These are phyloP conservation scores for Mercenaria mercenaria DNA, from an alignment of 1,140 invertebrate genomes.

Conservation along the genomic window DNA sequence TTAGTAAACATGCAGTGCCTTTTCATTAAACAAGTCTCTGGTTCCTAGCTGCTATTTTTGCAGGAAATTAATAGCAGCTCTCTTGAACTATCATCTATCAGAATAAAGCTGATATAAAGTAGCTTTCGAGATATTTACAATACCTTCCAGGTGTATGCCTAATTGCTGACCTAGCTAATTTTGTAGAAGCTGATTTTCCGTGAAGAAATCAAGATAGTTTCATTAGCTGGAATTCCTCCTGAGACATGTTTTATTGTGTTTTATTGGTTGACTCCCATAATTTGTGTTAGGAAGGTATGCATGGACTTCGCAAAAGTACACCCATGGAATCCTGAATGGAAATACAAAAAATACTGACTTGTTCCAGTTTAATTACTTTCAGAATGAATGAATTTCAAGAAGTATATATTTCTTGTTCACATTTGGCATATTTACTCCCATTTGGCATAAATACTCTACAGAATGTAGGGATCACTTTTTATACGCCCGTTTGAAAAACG, in stretches of 20 bases:
- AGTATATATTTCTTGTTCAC: no score
- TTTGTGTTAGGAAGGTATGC: slow-evolving; percentile 5
- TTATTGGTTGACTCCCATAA: slow-evolving; percentile 31
- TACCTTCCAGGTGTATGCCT: neutral
- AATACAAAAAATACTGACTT: neutral
- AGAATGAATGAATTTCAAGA: no score
- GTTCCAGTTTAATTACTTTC: no score
- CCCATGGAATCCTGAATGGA: neutral
- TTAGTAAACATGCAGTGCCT: neutral
- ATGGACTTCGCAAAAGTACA: neutral
- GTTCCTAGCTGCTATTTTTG: neutral
- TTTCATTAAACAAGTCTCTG: neutral
- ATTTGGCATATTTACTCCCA: no score
- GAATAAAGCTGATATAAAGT: neutral
- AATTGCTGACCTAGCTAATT: neutral
- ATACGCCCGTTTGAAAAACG: no score
- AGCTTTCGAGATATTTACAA: neutral
- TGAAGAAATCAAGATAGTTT: slow-evolving; percentile 23
- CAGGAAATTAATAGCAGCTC: neutral
- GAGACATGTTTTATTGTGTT: slow-evolving; percentile 27
- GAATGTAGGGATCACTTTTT: no score
- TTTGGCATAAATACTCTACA: no score
- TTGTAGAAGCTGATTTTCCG: neutral
- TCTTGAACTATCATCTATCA: neutral
- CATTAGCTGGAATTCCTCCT: slow-evolving; percentile 10